These are phyloP conservation scores for Athalia cordata DNA, from an alignment of 2,888 invertebrate species.

Conservation along the genomic window DNA sequence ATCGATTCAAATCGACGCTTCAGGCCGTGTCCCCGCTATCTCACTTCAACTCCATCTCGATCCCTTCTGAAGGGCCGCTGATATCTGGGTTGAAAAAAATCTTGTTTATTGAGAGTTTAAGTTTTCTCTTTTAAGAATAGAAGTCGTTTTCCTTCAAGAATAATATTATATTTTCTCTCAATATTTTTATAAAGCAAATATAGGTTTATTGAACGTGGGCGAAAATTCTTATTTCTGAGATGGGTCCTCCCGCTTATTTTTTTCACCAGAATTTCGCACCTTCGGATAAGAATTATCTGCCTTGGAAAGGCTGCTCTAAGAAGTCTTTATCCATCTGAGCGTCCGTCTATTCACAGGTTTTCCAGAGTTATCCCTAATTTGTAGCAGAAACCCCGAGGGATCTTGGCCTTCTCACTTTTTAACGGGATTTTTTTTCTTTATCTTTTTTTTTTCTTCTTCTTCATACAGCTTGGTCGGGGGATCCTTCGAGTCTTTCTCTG, in stretches of 20 bases:
- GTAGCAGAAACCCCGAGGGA: constrained; percentile 23
- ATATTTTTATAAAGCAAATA: not conserved
- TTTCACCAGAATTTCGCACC: constrained; percentile 13
- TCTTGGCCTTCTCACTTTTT: constrained; percentile 41
- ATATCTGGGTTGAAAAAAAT: not conserved
- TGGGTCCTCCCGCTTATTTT: not conserved
- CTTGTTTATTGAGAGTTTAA: constrained; percentile 13
- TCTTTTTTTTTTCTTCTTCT: not conserved
- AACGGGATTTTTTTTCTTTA: constrained; percentile 15
- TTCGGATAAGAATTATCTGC: constrained; percentile 30
- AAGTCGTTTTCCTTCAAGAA: too few species aligned
- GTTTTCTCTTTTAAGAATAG: not conserved
- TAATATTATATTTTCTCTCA: too few species aligned
- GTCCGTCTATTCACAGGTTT: constrained; percentile 36
- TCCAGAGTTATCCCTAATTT: constrained; percentile 42
- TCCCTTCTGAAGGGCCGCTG: not conserved
- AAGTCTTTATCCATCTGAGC: constrained; percentile 32
- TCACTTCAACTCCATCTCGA: not conserved
- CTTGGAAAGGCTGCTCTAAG: constrained; percentile 1
- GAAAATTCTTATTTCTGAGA: not conserved
- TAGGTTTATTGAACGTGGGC: not conserved
- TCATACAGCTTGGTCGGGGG: not conserved
- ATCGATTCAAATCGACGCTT: constrained; percentile 42
- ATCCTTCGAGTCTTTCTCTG: constrained; percentile 18
- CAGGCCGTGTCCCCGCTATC: not conserved